Conservation (phyloP, 2,888 invertebrate species). For the Eledone cirrhosa region DNA sequence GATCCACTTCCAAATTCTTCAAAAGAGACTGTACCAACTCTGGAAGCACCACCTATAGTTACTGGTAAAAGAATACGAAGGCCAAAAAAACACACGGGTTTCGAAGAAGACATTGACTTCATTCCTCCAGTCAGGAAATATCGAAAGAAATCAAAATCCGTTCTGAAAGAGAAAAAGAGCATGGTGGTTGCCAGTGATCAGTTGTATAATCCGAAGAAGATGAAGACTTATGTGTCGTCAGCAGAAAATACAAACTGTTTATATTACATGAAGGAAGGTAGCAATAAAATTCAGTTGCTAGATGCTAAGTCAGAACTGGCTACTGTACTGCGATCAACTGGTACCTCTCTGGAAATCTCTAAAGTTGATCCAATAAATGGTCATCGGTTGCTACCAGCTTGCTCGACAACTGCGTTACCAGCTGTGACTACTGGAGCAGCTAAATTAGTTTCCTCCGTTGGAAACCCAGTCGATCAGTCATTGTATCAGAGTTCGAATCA, state of each 20-base stretch:
- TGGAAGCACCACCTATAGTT: slow-evolving; percentile 14
- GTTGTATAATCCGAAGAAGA: background rate
- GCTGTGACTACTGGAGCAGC: background rate
- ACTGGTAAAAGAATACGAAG: slow-evolving; percentile 19
- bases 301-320: slow-evolving; percentile 1
- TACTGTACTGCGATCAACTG: background rate
- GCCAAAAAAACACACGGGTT: slow-evolving; percentile 22
- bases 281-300: background rate
- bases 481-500: background rate
- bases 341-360: background rate
- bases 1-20: background rate
- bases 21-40: slow-evolving; percentile 15
- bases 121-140: slow-evolving; percentile 13
- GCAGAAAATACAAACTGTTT: no score
- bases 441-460: background rate
- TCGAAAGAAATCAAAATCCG: slow-evolving; percentile 11
- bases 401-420: background rate
- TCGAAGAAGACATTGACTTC: slow-evolving; percentile 9
- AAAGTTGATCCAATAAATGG: background rate
- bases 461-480: background rate
- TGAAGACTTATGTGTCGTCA: no score
- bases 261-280: no score
- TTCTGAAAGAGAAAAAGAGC: background rate
- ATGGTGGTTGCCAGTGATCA: background rate
- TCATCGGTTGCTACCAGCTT: no score